Evolutionary conservation across 2,113 vertebrate genomes (phyloP), one percentile per base, ranked within the genome.

Genomic region (Neotoma lepida): DNA sequence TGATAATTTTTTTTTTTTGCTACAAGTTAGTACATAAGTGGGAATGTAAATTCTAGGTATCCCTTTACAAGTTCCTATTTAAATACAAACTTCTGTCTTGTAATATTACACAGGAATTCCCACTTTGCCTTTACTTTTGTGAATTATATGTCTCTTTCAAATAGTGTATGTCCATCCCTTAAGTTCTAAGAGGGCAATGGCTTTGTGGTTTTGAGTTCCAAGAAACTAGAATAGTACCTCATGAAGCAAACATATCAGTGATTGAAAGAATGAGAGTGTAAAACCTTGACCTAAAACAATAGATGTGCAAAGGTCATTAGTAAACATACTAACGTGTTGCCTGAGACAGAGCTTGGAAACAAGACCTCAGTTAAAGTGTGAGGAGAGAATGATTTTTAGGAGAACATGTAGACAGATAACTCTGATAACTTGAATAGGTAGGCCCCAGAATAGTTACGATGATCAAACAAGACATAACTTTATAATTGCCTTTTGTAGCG

Each of bases 91-190:
- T 84, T 86, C 30, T 78, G 8, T 88, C 1, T 93, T 91, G 4
- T 66, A 30, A 13, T 80, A 41, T 22, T 87, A 77, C 85, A 94
- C 33, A 91, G 26, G 18, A 87, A 74, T 87, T 73, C 9, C 9
- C 51, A 28, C 39, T 84, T 94, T 93, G 49, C 14, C 33, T 94
- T 95, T 74, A 89, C 86, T 85, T 90, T 92, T 71, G 58, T 84
- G 10, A 61, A 30, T 51, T 51, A 68, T 9, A 51, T n/a, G 30
- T 20, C 56, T 70, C 54, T n/a, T 91, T 87, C 93, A 13, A 88
- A 61, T 86, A 77, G 17, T 71, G 30, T 18, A 6, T 74, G 2
- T 54, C 7, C 92, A 24, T 94, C 8, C 17, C 66, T 70, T 94
- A 77, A 63, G 4, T 63, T 81, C 2, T 24, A 94, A 88, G n/a